These are phyloP conservation scores for Luscinia luscinia DNA, from an alignment of 2,797 vertebrate species.

Conservation along the genomic window DNA sequence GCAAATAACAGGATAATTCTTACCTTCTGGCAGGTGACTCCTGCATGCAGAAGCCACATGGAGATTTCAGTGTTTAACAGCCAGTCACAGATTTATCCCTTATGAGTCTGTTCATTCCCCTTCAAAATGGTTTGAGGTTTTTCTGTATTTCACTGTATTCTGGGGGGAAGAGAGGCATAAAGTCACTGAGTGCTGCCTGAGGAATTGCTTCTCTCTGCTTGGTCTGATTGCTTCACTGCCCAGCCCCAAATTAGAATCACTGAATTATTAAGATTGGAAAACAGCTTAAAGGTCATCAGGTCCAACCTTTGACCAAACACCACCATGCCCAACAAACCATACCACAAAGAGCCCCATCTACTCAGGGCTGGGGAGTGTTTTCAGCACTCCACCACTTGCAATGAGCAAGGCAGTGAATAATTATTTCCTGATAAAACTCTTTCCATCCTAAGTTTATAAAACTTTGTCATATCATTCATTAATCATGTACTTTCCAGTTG, in stretches of 20 bases:
- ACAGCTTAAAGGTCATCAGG: background rate
- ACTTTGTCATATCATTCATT: background rate
- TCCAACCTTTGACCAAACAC: background rate
- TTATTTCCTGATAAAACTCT: background rate
- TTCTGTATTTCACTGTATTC: background rate
- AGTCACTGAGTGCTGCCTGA: background rate
- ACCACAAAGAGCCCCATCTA: too few relatives aligned
- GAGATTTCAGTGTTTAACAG: background rate
- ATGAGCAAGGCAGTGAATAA: background rate
- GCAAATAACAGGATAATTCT: background rate
- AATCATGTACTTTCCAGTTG: background rate
- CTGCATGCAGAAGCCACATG: background rate
- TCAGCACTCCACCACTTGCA: background rate
- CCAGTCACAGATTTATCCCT: background rate
- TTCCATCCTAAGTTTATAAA: background rate
- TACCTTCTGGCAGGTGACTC: background rate
- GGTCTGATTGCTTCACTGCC: background rate
- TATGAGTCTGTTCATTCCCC: background rate
- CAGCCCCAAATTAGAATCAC: background rate
- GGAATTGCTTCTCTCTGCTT: background rate
- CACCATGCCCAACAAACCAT: background rate
- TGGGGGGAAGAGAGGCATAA: background rate
- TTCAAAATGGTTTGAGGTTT: fast-evolving
- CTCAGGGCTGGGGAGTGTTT: background rate
- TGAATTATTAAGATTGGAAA: background rate